A percentile compares a stretch with the other conserved stretches of the same genome.
Evolutionary conservation across 2,888 invertebrate species (phyloP).

Genomic region (Smittia aterrima): DNA sequence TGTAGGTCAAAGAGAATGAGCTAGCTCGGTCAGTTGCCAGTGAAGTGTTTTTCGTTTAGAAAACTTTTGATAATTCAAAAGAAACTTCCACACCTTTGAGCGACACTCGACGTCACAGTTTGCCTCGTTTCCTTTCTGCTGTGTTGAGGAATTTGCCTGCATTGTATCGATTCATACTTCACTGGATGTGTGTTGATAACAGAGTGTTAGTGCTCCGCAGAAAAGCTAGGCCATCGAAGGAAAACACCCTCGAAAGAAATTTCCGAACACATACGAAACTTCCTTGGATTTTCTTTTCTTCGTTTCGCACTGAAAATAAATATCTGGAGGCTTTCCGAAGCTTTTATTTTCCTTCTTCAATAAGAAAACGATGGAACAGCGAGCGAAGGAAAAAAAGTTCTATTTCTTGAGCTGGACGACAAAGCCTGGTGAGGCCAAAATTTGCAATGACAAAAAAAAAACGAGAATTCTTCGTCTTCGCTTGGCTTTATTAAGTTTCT

Average conservation of each 20-base stretch:
- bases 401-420: not conserved
- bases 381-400: not conserved
- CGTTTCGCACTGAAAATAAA: not conserved
- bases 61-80: not conserved
- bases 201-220: too few relatives aligned
- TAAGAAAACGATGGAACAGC: not conserved
- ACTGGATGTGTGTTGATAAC: not conserved
- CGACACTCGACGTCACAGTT: not conserved
- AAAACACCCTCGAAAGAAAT: not conserved
- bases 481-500: not conserved
- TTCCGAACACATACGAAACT: slow-evolving; percentile 10
- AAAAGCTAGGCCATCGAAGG: not conserved
- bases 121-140: not conserved
- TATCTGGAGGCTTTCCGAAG: not conserved
- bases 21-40: not conserved
- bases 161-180: slow-evolving; percentile 21
- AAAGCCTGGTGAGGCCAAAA: not conserved
- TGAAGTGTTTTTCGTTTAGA: not conserved
- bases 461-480: too few relatives aligned
- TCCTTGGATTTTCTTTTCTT: not conserved
- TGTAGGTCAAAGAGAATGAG: not conserved
- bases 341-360: too few relatives aligned
- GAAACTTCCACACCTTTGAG: not conserved
- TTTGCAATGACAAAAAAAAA: not conserved
- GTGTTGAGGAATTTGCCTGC: not conserved